phyloP scores from a whole-genome alignment of 2,113 vertebrate species.

The Perca flavescens region DNA sequence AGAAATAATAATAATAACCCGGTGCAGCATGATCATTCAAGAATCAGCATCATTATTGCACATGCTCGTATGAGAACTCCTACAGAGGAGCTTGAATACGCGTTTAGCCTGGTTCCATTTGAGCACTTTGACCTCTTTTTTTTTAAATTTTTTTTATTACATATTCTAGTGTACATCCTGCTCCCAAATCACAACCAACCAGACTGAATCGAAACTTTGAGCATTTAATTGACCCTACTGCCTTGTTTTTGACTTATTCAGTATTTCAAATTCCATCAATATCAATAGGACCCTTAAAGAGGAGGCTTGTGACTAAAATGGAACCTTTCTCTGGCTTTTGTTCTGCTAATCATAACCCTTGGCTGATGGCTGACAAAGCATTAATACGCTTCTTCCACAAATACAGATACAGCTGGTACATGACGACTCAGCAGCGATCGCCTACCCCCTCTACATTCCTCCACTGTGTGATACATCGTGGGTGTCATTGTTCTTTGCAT shows the following conservation, averaged over 20 bases:
- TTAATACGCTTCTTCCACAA: conserved; percentile 56
- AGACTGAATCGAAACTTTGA: background rate
- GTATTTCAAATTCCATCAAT: background rate
- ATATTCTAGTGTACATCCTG: background rate
- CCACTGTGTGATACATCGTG: conserved; percentile 64
- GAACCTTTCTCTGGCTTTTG: conserved; percentile 54
- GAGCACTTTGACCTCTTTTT: conserved; percentile 41
- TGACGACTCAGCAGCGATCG: conserved; percentile 51
- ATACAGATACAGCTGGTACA: conserved; percentile 43
- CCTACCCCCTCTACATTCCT: conserved; percentile 67
- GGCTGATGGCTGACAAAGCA: conserved; percentile 49
- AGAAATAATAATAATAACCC: conserved; percentile 56
- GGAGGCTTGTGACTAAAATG: conserved; percentile 55
- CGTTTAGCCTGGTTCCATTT: conserved; percentile 70
- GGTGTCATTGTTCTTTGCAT: conserved; percentile 71
- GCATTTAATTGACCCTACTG: background rate
- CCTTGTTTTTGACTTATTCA: background rate
- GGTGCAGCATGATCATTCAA: conserved; percentile 71
- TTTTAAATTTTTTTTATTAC: conserved; percentile 7
- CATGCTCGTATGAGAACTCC: conserved; percentile 79
- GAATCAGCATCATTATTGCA: conserved; percentile 81
- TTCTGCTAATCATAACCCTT: conserved; percentile 51
- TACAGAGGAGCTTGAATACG: conserved; percentile 69
- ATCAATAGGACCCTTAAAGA: conserved; percentile 10
- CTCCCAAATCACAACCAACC: conserved; percentile 13